A percentile compares a stretch with the other conserved stretches of the same genome.
Conservation (phyloP, 2,797 vertebrate genomes). For the Ataeniobius toweri region DNA sequence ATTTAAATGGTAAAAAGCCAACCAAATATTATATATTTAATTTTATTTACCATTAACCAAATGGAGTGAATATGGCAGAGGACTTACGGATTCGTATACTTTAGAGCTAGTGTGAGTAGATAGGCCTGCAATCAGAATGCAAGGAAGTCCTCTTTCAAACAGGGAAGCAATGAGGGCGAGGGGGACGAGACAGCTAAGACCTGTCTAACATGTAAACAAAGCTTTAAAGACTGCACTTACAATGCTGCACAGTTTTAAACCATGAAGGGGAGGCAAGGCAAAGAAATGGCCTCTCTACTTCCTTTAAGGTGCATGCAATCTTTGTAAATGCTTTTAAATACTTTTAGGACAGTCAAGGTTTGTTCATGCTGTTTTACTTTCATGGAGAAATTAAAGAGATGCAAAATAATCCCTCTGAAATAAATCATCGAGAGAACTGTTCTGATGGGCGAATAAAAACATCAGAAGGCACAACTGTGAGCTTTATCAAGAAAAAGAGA, state of each 20-base stretch:
- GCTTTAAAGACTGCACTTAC: conserved; percentile 68
- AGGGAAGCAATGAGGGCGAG: conserved; percentile 54
- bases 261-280: conserved; percentile 17
- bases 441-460: conserved; percentile 33
- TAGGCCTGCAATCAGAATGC: conserved; percentile 73
- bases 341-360: background rate
- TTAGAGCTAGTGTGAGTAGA: conserved; percentile 63
- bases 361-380: background rate
- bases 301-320: conserved; percentile 22
- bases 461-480: background rate
- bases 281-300: conserved; percentile 19
- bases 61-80: conserved; percentile 50
- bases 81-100: conserved; percentile 80
- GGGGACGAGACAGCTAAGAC: conserved; percentile 66
- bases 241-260: conserved; percentile 53
- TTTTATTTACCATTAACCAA: conserved; percentile 46
- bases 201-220: conserved; percentile 75
- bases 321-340: conserved; percentile 12
- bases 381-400: background rate
- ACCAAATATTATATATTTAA: conserved; percentile 57
- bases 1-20: conserved; percentile 16
- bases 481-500: conserved; percentile 21
- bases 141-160: conserved; percentile 74
- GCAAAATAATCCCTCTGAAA: conserved; percentile 15
- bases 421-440: conserved; percentile 19